phyloP scores from a whole-genome alignment of 2,888 invertebrate species.

The Drosophila infuscata region DNA sequence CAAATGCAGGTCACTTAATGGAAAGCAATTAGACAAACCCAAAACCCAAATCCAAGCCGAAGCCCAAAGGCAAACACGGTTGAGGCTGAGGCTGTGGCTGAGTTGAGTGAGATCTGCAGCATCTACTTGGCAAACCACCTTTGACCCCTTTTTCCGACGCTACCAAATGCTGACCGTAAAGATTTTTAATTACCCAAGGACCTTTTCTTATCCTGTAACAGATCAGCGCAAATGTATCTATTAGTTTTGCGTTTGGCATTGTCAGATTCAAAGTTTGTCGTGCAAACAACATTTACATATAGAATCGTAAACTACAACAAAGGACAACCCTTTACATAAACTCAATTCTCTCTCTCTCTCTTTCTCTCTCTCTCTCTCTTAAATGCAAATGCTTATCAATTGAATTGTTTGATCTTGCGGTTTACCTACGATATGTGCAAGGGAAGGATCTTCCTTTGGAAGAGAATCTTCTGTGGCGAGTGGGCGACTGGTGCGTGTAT shows the following conservation, averaged over 20 bases:
- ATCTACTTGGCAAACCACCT: conserved; percentile 39
- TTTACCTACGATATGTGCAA: conserved; percentile 3
- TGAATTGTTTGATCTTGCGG: conserved; percentile 54
- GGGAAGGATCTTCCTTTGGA: background rate
- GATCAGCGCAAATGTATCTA: conserved; percentile 69
- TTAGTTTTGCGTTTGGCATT: conserved; percentile 70
- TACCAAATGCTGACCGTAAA: conserved; percentile 52
- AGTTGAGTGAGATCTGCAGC: conserved; percentile 22
- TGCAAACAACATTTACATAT: conserved; percentile 72
- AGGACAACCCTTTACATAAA: conserved; percentile 44
- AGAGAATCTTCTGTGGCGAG: background rate
- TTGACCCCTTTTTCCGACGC: conserved; percentile 35
- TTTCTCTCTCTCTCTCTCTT: background rate
- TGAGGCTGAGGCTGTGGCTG: background rate
- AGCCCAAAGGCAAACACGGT: conserved; percentile 17
- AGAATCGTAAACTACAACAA: conserved; percentile 32
- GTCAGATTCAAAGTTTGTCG: conserved; percentile 66
- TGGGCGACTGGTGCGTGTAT: conserved; percentile 3
- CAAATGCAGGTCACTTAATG: conserved; percentile 37
- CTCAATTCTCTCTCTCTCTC: background rate
- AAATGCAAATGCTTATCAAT: conserved; percentile 57
- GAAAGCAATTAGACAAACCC: conserved; percentile 44
- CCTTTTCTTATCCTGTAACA: conserved; percentile 38
- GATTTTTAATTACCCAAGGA: conserved; percentile 56
- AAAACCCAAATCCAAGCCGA: conserved; percentile 8